Percentiles rank a stretch among this genome's conserved stretches.
phyloP scores from a whole-genome alignment of 2,888 invertebrate genomes.

The Tetragonula carbonaria region DNA sequence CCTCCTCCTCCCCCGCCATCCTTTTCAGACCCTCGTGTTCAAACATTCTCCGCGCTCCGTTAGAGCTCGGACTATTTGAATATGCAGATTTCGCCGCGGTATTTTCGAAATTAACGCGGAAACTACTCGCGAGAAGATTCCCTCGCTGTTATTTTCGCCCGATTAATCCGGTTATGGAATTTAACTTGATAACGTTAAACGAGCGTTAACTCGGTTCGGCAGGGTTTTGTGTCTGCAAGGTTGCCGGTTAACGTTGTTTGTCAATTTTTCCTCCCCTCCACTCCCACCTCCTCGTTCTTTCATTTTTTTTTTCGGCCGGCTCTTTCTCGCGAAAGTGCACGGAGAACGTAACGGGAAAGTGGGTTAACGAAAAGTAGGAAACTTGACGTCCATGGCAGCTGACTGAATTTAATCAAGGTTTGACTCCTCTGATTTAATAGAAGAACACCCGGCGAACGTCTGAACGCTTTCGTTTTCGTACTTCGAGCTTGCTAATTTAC shows the following conservation, averaged over 20 bases:
- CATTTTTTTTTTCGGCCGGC: not conserved
- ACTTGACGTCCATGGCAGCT: not conserved
- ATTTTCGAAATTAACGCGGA: conserved; percentile 21
- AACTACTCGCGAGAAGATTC: not conserved
- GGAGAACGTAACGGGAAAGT: not conserved
- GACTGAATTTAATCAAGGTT: conserved; percentile 24
- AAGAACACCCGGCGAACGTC: not conserved
- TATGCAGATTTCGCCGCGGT: conserved; percentile 6
- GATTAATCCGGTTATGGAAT: not conserved
- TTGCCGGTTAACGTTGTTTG: not conserved
- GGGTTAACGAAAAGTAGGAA: not conserved
- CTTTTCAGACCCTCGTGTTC: not conserved
- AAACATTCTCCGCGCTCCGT: conserved; percentile 17
- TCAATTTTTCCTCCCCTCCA: not conserved
- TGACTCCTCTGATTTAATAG: conserved; percentile 12
- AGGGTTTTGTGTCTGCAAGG: not conserved
- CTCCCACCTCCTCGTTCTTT: no score
- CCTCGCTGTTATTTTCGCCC: not conserved
- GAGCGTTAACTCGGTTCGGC: not conserved
- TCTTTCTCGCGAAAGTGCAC: not conserved
- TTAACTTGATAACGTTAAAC: not conserved
- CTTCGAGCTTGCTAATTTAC: not conserved
- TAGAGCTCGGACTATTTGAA: conserved; percentile 33
- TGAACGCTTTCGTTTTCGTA: not conserved
- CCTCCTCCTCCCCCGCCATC: not conserved